A percentile compares a stretch with the other conserved stretches of the same genome.
These are phyloP conservation scores for Hexactinellida sp. DNA, from an alignment of 37 sponge, comb jelly and placozoan genomes.

Conservation along the genomic window DNA sequence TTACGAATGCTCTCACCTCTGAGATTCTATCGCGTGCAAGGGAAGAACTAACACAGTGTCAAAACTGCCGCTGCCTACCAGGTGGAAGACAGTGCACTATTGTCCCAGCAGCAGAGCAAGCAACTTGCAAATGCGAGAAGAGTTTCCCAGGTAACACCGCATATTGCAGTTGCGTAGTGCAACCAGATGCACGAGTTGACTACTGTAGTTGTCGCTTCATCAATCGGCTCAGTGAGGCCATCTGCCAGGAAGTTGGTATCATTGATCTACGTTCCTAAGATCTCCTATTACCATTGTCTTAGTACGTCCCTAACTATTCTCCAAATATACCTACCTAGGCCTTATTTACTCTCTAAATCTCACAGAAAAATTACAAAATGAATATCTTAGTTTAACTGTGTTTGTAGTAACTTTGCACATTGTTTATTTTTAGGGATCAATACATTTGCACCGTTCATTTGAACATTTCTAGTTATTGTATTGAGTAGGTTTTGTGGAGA, in stretches of 20 bases:
- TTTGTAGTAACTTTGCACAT: no score
- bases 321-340: no score
- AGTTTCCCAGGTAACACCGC: background rate
- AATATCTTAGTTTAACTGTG: no score
- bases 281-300: background rate
- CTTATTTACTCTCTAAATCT: no score
- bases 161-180: background rate
- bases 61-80: background rate
- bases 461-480: no score
- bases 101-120: background rate
- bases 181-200: background rate
- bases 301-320: background rate
- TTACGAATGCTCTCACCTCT: background rate
- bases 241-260: background rate
- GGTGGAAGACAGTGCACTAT: background rate
- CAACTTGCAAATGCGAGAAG: no score
- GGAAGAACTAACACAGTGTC: slow-evolving; percentile 7
- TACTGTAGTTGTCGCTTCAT: no score
- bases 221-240: background rate
- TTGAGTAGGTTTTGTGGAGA: no score
- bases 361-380: no score
- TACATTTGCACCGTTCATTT: no score
- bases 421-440: no score
- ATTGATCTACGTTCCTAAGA: background rate
- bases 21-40: background rate